A percentile compares a stretch with the other conserved stretches of the same genome.
Conservation (phyloP, 2,113 vertebrate genomes). For the Otus sunia region DNA sequence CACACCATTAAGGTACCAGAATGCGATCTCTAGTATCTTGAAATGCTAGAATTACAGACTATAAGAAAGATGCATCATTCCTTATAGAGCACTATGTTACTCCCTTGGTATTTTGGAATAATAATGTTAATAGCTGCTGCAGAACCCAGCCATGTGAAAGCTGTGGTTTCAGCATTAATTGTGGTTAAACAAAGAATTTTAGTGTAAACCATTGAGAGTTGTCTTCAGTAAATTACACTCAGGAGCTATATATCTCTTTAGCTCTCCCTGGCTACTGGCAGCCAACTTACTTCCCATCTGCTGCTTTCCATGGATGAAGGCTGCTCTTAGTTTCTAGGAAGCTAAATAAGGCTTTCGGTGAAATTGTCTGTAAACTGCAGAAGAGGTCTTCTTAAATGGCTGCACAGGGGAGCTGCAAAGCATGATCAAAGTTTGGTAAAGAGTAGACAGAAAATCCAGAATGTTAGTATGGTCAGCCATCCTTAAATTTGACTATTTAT, state of each 20-base stretch:
- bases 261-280: neutral
- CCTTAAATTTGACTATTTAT: neutral
- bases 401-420: neutral
- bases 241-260: neutral
- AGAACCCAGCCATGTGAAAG: neutral
- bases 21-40: neutral
- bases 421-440: neutral
- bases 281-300: slow-evolving; percentile 32
- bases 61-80: slow-evolving; percentile 10
- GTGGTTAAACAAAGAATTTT: slow-evolving; percentile 46
- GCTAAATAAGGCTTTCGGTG: slow-evolving; percentile 1
- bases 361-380: neutral
- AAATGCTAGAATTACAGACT: slow-evolving; percentile 10
- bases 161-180: slow-evolving; percentile 30
- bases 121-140: slow-evolving; percentile 4
- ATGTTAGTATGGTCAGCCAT: neutral
- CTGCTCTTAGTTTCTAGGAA: neutral
- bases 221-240: slow-evolving; percentile 8
- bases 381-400: neutral
- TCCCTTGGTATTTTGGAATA: slow-evolving; percentile 12
- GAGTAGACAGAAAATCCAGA: neutral
- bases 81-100: neutral
- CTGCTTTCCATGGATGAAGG: neutral
- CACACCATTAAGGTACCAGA: neutral
- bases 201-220: neutral